phyloP scores from a whole-genome alignment of 2,113 vertebrate genomes.

The Neodontobutis hainanensis region DNA sequence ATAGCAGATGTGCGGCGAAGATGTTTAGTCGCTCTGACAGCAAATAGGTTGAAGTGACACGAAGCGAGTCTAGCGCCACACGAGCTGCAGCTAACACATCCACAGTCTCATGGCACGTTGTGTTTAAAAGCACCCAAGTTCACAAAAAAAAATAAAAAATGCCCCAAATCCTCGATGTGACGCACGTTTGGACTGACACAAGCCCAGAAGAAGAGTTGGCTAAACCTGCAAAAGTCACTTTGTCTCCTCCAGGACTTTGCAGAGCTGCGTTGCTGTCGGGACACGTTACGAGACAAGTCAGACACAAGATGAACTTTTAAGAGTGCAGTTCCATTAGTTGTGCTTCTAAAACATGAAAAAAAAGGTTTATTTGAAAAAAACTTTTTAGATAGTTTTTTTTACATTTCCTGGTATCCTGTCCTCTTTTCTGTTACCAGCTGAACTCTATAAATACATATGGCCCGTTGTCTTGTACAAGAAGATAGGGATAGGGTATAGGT shows the following conservation, averaged over 20 bases:
- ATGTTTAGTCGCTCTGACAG: constrained; percentile 55
- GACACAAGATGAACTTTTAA: background rate
- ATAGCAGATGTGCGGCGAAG: constrained; percentile 53
- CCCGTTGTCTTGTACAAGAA: no score
- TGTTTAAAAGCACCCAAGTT: background rate
- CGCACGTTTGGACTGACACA: background rate
- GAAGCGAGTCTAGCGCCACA: constrained; percentile 6
- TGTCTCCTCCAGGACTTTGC: background rate
- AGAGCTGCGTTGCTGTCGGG: background rate
- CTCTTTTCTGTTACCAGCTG: no score
- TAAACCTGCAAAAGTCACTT: constrained; percentile 8
- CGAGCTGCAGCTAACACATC: background rate
- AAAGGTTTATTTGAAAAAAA: no score
- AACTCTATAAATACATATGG: no score
- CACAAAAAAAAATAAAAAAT: background rate
- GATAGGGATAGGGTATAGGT: no score
- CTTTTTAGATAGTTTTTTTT: no score
- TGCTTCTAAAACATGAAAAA: no score
- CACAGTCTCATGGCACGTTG: background rate
- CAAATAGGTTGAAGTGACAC: constrained; percentile 37
- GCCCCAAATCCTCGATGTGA: background rate
- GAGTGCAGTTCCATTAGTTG: background rate
- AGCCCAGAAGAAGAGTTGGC: background rate
- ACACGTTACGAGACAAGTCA: no score
- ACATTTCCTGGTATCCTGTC: no score